Conservation (phyloP, 2,797 vertebrate species). For the Sebastes taczanowskii region DNA sequence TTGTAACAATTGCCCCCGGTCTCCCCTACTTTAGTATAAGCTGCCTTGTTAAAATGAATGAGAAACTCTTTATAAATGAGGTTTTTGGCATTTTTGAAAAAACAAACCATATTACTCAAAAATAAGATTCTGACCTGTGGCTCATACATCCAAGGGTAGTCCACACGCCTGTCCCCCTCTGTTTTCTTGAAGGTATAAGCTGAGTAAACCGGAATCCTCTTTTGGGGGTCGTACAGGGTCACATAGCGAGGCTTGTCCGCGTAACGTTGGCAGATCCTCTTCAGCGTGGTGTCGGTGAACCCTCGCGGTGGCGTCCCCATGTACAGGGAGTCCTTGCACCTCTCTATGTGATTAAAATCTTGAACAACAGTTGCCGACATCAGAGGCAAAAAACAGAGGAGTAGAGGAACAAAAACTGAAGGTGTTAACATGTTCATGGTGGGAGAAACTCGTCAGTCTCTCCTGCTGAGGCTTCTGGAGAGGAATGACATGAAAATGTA, state of each 20-base stretch:
- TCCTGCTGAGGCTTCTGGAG: constrained; percentile 4
- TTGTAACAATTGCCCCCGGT: too few relatives aligned
- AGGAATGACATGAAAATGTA: constrained; percentile 4
- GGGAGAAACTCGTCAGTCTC: neutral
- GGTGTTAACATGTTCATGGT: constrained; percentile 14
- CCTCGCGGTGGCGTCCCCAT: constrained; percentile 78
- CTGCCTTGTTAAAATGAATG: neutral
- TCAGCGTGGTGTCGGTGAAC: constrained; percentile 49
- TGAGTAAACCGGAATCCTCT: constrained; percentile 78
- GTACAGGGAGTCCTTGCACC: constrained; percentile 81
- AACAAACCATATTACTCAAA: neutral
- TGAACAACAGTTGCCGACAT: constrained; percentile 65
- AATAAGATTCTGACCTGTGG: constrained; percentile 68
- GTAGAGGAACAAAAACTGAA: constrained; percentile 16
- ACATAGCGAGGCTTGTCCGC: constrained; percentile 74
- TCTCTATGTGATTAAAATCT: constrained; percentile 79
- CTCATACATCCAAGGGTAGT: constrained; percentile 82
- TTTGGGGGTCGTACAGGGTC: constrained; percentile 74
- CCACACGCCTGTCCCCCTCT: constrained; percentile 76
- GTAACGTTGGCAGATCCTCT: constrained; percentile 78
- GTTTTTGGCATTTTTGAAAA: neutral
- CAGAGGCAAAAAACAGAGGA: constrained; percentile 1
- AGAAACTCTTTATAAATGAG: neutral
- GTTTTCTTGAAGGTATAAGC: constrained; percentile 83
- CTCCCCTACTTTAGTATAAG: neutral